phyloP scores from a whole-genome alignment of 2,797 vertebrate genomes.

The Ibycter americanus region DNA sequence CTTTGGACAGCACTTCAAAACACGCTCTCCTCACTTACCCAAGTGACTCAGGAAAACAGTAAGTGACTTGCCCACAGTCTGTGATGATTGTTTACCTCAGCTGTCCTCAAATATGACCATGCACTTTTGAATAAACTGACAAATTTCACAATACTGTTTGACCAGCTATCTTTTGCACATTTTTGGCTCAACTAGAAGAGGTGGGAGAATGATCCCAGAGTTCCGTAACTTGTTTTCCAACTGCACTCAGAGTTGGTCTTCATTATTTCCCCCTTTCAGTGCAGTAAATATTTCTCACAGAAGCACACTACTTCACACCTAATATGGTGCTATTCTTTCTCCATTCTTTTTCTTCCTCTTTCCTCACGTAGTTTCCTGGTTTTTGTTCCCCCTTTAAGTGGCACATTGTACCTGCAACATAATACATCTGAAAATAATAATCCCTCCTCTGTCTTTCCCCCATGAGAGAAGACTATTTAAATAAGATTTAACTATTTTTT shows the following conservation, averaged over 20 bases:
- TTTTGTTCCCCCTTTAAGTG: slow-evolving; percentile 65
- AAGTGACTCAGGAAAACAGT: background rate
- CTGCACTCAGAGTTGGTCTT: background rate
- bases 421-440: slow-evolving; percentile 60
- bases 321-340: slow-evolving; percentile 63
- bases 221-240: background rate
- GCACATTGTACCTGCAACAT: slow-evolving; percentile 56
- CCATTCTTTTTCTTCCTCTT: slow-evolving; percentile 71
- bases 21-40: background rate
- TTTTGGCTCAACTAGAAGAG: slow-evolving; percentile 44
- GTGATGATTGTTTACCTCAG: background rate
- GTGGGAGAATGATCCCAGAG: background rate
- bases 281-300: slow-evolving; percentile 48
- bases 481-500: background rate
- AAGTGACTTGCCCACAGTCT: background rate
- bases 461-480: background rate
- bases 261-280: slow-evolving; percentile 44
- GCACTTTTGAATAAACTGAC: slow-evolving; percentile 45
- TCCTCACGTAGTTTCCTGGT: slow-evolving; percentile 64
- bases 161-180: slow-evolving; percentile 16
- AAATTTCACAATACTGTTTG: slow-evolving; percentile 51
- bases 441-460: background rate
- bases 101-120: slow-evolving; percentile 32
- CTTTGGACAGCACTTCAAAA: slow-evolving; percentile 24
- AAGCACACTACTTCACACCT: slow-evolving; percentile 46